phyloP scores from a whole-genome alignment of 2,888 invertebrate genomes.

The Pedicia rivosa region DNA sequence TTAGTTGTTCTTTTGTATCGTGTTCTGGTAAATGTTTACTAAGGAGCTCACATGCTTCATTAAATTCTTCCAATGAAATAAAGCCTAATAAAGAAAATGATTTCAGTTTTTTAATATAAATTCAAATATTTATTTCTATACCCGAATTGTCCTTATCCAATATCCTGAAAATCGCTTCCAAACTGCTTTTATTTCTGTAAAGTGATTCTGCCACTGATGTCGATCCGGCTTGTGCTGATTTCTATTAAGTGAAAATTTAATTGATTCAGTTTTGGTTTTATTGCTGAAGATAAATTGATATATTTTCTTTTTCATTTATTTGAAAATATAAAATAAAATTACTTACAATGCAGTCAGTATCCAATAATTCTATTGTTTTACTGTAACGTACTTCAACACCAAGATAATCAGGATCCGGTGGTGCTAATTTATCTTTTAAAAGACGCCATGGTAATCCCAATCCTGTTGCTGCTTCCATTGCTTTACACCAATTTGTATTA shows the following conservation, averaged over 20 bases:
- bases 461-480: constrained; percentile 63
- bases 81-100: no score
- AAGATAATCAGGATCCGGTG: constrained; percentile 14
- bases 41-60: constrained; percentile 75
- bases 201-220: constrained; percentile 73
- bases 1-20: constrained; percentile 60
- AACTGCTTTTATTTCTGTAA: constrained; percentile 75
- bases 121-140: no score
- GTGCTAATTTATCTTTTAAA: constrained; percentile 58
- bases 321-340: no score
- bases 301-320: no score
- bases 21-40: constrained; percentile 68
- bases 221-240: constrained; percentile 45
- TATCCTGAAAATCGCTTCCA: constrained; percentile 85
- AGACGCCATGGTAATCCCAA: constrained; percentile 80
- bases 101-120: no score
- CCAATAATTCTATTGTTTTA: constrained; percentile 48
- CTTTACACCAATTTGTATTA: constrained; percentile 68
- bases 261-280: no score
- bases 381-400: constrained; percentile 40
- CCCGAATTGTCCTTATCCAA: constrained; percentile 75
- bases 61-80: constrained; percentile 83
- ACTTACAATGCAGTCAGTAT: constrained; percentile 37
- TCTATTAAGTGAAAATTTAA: constrained; percentile 35
- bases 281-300: no score